Evolutionary conservation across 2,113 vertebrate species (phyloP), one percentile per base, ranked within the genome.

Genomic region (Pagrus major): DNA sequence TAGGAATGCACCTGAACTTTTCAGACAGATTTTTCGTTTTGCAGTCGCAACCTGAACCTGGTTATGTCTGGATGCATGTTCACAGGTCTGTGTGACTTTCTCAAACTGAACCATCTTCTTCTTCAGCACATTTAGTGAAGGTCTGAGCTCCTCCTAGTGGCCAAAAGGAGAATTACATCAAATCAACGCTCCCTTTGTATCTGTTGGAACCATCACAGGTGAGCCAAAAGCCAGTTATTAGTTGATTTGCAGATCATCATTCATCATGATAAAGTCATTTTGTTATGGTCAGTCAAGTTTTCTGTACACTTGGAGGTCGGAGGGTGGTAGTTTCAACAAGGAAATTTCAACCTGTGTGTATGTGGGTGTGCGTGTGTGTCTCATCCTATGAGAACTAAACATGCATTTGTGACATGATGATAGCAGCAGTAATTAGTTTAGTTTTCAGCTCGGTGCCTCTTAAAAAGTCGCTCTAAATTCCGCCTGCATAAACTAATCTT

Each of bases 121-220:
- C 35, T 55, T 70, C 31, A 89, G 23, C 21, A 47, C 23, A 9
- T 58, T 76, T 59, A 84, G 4, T 10, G 58, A 85, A 31, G 74
- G 39, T 76, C 25, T 74, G 23, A 89, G 81, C 85, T 81, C 80
- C 61, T 4, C 80, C 82, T 88, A 55, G 82, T 60, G 78, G 47
- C 31, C 37, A 73, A 42, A 68, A 35, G 29, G 21, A 73, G 12
- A 61, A 74, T 31, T 16, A 69, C 54, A 23, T 23, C 2, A 1
- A 69, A 54, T 68, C 21, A 4, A 23, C 2, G 2, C 35, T 47
- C 1, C 20, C 47, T 54, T 9, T 27, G 12, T 44, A 23, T 1
- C 6, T 25, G 31, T 27, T 4, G 27, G 3, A 51, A 33, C 29
- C 9, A 27, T n/a, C 4, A 31, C 23, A n/a, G 3, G 1, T 5